Conservation (phyloP, 2,797 vertebrate genomes). For the Gambelia wislizenii region DNA sequence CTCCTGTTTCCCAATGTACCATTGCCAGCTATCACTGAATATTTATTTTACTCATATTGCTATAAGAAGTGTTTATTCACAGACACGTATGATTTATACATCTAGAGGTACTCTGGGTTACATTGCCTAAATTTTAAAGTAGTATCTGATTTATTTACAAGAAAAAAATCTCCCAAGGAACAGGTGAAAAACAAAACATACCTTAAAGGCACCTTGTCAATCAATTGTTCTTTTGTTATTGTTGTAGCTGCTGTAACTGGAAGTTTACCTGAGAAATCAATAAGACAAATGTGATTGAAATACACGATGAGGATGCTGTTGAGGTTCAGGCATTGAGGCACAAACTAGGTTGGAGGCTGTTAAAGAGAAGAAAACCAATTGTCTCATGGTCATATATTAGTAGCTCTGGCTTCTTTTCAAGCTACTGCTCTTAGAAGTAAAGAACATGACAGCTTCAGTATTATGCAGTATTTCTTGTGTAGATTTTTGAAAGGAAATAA, state of each 20-base stretch:
- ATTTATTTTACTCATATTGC: neutral
- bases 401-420: constrained; percentile 50
- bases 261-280: constrained; percentile 60
- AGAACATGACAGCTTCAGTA: constrained; percentile 69
- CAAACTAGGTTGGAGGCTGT: constrained; percentile 26
- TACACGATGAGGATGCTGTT: neutral
- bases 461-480: constrained; percentile 64
- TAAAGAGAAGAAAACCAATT: constrained; percentile 56
- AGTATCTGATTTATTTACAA: neutral
- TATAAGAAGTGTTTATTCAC: neutral
- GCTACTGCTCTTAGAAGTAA: neutral
- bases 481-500: constrained; percentile 74
- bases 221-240: constrained; percentile 51
- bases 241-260: neutral
- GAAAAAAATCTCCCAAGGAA: constrained; percentile 40
- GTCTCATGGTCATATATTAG: constrained; percentile 68
- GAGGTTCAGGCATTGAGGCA: constrained; percentile 29
- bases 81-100: neutral
- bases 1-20: neutral
- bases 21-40: neutral
- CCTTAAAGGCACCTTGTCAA: constrained; percentile 47
- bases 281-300: constrained; percentile 53
- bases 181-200: neutral
- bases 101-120: neutral
- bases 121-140: constrained; percentile 34